These are phyloP conservation scores for Heliocidaris tuberculata DNA, from an alignment of 35 echinoderm and acorn worm species.

Conservation along the genomic window DNA sequence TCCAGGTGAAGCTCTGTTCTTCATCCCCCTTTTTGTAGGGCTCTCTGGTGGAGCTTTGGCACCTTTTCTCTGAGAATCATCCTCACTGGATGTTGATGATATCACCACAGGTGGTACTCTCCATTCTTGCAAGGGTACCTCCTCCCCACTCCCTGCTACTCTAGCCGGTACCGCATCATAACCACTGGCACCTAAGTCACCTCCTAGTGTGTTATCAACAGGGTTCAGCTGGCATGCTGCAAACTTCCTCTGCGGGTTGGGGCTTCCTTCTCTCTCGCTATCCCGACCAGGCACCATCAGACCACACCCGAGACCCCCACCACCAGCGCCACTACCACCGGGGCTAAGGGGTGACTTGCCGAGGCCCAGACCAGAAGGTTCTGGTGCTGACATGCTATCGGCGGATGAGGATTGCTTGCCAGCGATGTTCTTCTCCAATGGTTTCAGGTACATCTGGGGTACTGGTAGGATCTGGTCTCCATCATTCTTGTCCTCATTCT, in stretches of 20 bases:
- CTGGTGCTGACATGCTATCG: neutral
- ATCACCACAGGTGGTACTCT: slow-evolving; percentile 13
- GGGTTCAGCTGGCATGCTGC: slow-evolving; percentile 35
- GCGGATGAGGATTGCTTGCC: slow-evolving; percentile 28
- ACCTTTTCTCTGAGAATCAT: slow-evolving; percentile 24
- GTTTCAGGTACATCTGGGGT: slow-evolving; percentile 33
- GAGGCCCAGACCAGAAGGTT: neutral
- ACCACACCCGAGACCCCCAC: neutral
- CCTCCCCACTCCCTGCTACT: neutral
- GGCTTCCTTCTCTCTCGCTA: slow-evolving; percentile 29
- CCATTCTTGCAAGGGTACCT: slow-evolving; percentile 43
- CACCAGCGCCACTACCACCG: neutral
- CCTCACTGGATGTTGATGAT: slow-evolving; percentile 40
- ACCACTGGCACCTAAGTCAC: neutral
- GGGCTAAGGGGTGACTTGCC: neutral
- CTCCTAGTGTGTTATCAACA: neutral
- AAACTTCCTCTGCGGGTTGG: slow-evolving; percentile 29
- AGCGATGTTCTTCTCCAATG: neutral
- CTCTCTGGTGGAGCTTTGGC: slow-evolving; percentile 1
- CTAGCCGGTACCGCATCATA: slow-evolving; percentile 24
- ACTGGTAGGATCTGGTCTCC: slow-evolving; percentile 11
- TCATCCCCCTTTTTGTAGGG: neutral
- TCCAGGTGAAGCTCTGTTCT: neutral
- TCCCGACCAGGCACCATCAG: slow-evolving; percentile 21
- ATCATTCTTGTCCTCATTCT: neutral